Evolutionary conservation across 2,113 vertebrate species (phyloP), one percentile per base, ranked within the genome.

Genomic region (Protobothrops flavoviridis): DNA sequence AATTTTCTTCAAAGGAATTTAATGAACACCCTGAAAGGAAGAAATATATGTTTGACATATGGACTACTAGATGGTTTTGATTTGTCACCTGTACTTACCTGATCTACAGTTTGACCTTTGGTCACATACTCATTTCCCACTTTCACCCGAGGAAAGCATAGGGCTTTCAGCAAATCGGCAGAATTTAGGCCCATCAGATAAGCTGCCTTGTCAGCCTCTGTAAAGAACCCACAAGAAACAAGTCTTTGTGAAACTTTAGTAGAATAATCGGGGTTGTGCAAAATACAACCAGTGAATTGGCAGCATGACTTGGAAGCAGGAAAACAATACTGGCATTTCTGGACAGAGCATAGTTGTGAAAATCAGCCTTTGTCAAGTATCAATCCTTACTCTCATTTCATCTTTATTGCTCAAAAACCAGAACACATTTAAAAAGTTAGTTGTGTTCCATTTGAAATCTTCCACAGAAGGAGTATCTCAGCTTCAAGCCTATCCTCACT

Each of bases 161-260:
- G 59, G 87, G 96, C 97, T 94, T 98, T 98, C 94, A 98, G 94
- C 91, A 98, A 94, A 89, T 98, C 98, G 0, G 98, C 96, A 2
- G 97, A 98, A 94, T 98, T 98, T 94, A 98, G 95, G 69, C 98
- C 98, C 97, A 97, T 97, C 93, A 98, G 95, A 92, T 98, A 98
- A 0, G 97, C 97, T 87, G 96, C 96, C 95, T 98, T 98, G 96
- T 98, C 98, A 87, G 98, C 97, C 95, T 97, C 98, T 98, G 92
- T 21, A 81, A 92, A 92, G 81, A 86, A 21, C 29, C 24, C 48
- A 21, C 45, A 45, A 33, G 59, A 74, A 89, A 39, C 9, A 89
- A 92, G 56, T 43, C 26, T 74, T 48, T 56, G 21, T 26, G 45
- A 90, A 86, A 52, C 12, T 12, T 53, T 45, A 55, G 43, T 52